Evolutionary conservation across 2,888 invertebrate species (phyloP), one percentile per base, ranked within the genome.

Genomic region (Polyploca ridens): DNA sequence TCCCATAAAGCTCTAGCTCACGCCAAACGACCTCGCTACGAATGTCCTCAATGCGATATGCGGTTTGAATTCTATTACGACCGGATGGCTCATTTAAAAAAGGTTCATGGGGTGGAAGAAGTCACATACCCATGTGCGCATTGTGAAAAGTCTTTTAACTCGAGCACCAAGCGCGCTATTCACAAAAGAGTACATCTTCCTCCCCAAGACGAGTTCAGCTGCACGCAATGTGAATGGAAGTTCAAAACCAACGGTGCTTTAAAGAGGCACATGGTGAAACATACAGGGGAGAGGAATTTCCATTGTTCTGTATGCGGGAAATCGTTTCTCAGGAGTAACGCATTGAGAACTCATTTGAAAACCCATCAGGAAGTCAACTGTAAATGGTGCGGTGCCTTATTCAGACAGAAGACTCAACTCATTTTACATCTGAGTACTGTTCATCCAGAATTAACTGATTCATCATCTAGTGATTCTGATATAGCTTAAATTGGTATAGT

Each of bases 161-260:
- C 93, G 0, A 93, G 93, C 57, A 90, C 89, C 0, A 90, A 89
- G 64, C 81, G 92, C 13, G 87, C 90, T 0, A 81, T 83, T 1
- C 93, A 93, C 63, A 75, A 86, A 16, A 78, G 87, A 0, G 84
- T 87, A 0, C 93, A 93, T 69, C 89, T 92, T 49, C 90, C 91
- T 0, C 84, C 84, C 0, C 83, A 88, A 64, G 79, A 85, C 3
- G 83, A 83, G 38, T 90, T 85, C 62, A 75, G 74, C 0, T 94
- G 94, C 67, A 80, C 79, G 2, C 83, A 76, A 46, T 94, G 94
- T 66, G 89, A 90, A 64, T 89, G 89, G 90, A 81, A 88, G 46
- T 94, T 94, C 62, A 88, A 85, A 73, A 90, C 90, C 0, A 85
- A 85, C 4, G 91, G 90, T 60, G 91, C 91, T 64, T 73, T 94